Percentiles rank a stretch among this genome's conserved stretches.
Evolutionary conservation across 1,140 invertebrate genomes (phyloP).

Genomic region (Pogonomyrmex barbatus): DNA sequence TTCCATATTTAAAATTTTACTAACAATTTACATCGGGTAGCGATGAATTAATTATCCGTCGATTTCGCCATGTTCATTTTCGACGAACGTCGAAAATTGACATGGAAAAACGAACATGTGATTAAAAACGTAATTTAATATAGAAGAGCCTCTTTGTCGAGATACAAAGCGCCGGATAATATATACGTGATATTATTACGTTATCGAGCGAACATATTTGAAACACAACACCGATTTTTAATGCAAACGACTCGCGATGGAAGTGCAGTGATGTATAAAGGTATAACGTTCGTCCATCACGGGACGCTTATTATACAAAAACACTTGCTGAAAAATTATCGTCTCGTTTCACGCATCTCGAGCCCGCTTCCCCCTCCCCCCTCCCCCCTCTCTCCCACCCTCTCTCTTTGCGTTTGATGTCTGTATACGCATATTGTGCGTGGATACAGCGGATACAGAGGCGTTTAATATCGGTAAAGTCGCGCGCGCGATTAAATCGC

Average conservation of each 20-base stretch:
- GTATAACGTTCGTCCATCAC: constrained; percentile 1
- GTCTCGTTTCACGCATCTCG: constrained; percentile 24
- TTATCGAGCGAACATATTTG: constrained; percentile 20
- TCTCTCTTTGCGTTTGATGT: neutral
- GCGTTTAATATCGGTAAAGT: constrained; percentile 14
- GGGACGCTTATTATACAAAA: constrained; percentile 34
- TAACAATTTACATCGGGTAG: neutral
- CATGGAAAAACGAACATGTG: neutral
- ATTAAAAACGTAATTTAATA: constrained; percentile 56
- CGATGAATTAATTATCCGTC: constrained; percentile 15
- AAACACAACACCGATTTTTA: constrained; percentile 35
- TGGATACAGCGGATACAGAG: neutral
- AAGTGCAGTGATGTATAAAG: neutral
- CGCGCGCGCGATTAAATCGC: constrained; percentile 32
- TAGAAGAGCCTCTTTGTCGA: neutral
- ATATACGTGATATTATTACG: constrained; percentile 37
- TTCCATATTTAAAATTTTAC: constrained; percentile 6
- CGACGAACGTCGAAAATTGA: constrained; percentile 3
- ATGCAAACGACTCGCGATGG: constrained; percentile 3
- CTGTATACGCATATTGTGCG: neutral
- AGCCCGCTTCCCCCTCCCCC: too few relatives aligned
- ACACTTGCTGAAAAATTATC: constrained; percentile 22
- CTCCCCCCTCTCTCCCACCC: too few relatives aligned
- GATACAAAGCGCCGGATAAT: constrained; percentile 34
- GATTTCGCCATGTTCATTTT: constrained; percentile 8